These are phyloP conservation scores for Euwallacea similis DNA, from an alignment of 1,140 invertebrate genomes.

Conservation along the genomic window DNA sequence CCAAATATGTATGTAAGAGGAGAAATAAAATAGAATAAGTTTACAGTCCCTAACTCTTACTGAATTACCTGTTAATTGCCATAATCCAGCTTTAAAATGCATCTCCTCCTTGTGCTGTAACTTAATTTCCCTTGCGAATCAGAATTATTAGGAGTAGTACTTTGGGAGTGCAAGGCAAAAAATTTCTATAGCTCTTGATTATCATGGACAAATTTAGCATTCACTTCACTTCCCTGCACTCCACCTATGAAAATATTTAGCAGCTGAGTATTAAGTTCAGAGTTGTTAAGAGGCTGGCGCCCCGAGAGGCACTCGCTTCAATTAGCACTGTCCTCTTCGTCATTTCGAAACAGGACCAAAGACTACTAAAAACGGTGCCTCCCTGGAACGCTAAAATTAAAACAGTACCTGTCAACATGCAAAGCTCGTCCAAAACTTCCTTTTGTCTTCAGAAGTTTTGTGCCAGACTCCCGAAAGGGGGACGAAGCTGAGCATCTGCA, in stretches of 20 bases:
- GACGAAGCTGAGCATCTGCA: background rate
- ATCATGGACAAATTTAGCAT: too few relatives aligned
- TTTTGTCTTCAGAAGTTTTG: conserved; percentile 4
- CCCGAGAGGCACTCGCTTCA: too few relatives aligned
- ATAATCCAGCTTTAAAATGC: background rate
- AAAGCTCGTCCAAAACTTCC: conserved; percentile 11
- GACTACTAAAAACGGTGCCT: too few relatives aligned
- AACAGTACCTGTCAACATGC: conserved; percentile 24
- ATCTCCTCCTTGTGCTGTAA: background rate
- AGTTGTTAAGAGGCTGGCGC: too few relatives aligned
- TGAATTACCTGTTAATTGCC: background rate
- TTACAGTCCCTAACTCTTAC: background rate
- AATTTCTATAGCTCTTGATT: too few relatives aligned
- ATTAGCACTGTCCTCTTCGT: too few relatives aligned
- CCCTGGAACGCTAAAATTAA: background rate
- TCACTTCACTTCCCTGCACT: too few relatives aligned
- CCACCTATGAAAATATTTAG: too few relatives aligned
- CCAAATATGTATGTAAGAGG: too few relatives aligned
- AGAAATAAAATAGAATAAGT: background rate
- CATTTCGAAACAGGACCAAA: too few relatives aligned
- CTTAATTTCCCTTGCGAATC: background rate
- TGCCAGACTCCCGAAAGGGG: background rate
- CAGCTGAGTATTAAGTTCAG: too few relatives aligned
- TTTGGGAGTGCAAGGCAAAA: too few relatives aligned
- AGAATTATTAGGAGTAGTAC: background rate